Evolutionary conservation across 1,140 invertebrate species (phyloP), one percentile per base, ranked within the genome.

Genomic region (Dendrolimus kikuchii): DNA sequence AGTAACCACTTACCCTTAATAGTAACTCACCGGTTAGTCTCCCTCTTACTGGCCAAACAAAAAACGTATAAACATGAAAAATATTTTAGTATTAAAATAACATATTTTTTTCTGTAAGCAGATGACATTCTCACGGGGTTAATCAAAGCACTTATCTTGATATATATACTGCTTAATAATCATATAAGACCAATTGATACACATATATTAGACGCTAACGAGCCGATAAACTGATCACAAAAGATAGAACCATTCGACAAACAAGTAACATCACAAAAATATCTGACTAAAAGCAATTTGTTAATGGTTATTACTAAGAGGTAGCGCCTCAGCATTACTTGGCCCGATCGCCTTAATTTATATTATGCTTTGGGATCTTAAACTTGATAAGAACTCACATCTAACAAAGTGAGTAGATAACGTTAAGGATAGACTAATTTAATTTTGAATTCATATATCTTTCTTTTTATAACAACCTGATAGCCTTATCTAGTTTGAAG

Each of bases 141-240:
- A 71, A 78, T 76, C 67, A 65, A 52, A 52, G 58, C 62, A 68
- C 66, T 66, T 62, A 79, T 71, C 64, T 64, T 71, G 74, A 81
- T 73, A 69, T 23, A 23, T 23, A 23, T 74, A 84, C 62, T 68
- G 59, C 62, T 73, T 76, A 74, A 80, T 80, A 76, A 79, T 79
- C 78, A 75, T 68, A 68, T 23, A 23, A 23, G 66, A 66, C 47
- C 61, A 73, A 81, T 78, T 69, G 65, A 62, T 61, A 50, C 55
- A 50, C 71, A 80, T 82, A 77, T 76, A 74, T 82, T 62, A 74
- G 62, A 50, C 57, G 58, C 64, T 82, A 80, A 82, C 69, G 79
- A 85, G 68, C 68, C 68, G 66, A 81, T 81, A 72, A 82, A 81
- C 71, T 74, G 74, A 77, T 74, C 68, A 71, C 57, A 57, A 55